A percentile compares a stretch with the other conserved stretches of the same genome.
Conservation (phyloP, 2,888 invertebrate genomes). For the Apoda limacodes region DNA sequence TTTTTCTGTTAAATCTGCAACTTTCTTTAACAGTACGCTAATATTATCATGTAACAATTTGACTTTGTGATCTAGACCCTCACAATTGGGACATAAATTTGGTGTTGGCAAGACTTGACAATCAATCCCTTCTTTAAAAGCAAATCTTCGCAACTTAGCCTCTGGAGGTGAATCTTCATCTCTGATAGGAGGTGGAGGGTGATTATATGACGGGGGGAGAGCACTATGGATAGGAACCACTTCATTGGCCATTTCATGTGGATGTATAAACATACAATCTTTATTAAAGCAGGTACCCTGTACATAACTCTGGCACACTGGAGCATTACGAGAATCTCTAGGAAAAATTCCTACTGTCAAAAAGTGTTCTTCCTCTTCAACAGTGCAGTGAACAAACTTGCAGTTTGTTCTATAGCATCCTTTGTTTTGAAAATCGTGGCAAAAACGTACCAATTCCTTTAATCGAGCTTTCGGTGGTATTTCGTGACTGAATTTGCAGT, state of each 20-base stretch:
- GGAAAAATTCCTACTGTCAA: constrained; percentile 73
- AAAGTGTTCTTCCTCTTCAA: constrained; percentile 77
- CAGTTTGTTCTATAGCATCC: constrained; percentile 74
- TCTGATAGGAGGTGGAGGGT: constrained; percentile 36
- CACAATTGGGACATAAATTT: constrained; percentile 47
- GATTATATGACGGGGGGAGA: constrained; percentile 30
- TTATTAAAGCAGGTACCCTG: constrained; percentile 69
- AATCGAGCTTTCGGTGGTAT: constrained; percentile 40
- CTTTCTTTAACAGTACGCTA: constrained; percentile 55
- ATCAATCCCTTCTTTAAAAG: constrained; percentile 44
- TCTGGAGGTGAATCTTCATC: constrained; percentile 57
- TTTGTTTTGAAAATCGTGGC: constrained; percentile 77
- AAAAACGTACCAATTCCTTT: constrained; percentile 61
- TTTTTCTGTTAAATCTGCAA: constrained; percentile 55
- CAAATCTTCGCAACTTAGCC: constrained; percentile 47
- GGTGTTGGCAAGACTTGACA: constrained; percentile 37
- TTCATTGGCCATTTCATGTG: constrained; percentile 37
- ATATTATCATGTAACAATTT: constrained; percentile 60
- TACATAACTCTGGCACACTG: constrained; percentile 72
- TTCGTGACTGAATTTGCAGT: constrained; percentile 57
- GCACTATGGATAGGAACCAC: constrained; percentile 24
- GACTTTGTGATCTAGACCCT: constrained; percentile 49
- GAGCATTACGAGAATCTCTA: constrained; percentile 46
- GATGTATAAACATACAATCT: constrained; percentile 44
- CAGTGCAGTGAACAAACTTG: constrained; percentile 76